Base-by-base conservation (phyloP, 1,140 invertebrate species). In the Campoletis sonorensis region DNA sequence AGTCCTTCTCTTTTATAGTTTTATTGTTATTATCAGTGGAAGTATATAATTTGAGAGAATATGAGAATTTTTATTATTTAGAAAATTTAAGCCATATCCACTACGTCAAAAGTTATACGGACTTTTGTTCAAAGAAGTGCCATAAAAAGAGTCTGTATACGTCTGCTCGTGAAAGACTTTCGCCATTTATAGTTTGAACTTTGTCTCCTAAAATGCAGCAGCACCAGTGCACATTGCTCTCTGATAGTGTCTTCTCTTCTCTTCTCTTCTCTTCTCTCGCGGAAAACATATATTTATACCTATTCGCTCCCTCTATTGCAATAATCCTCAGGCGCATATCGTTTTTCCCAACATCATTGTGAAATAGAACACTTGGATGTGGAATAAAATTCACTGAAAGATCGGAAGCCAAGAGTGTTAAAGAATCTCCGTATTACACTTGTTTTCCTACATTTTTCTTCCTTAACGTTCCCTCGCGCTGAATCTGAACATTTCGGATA, bases 181-280 rank as follows among this genome's bases (percentile, higher is more conserved):
- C 67, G 27, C 67, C 30, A 70, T 70, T 70, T 70, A 33, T 70
- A 70, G 67, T 70, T 70, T 70, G 67, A 70, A 70, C 67, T 70
- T 70, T 70, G 67, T 33, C 67, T 70, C 67, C 67, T 70, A 70
- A 70, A 70, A 70, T 16, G 67, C 67, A 70, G 67, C 27, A 18
- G 30, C 67, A 70, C 16, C 67, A 18, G 27, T 70, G 72, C 51
- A 49, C 40, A 58, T 49, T 13, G 61, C 61, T 4, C 61, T 4
- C 40, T 21, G 40, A 49, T 49, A 15, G 21, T 26, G 16, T 21
- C n/a, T 3, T 10, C 51, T 58, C 16, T 75, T 75, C 26, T 58
- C 40, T 58, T 13, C n/a, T 10, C 51, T 58, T 7, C 51, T 75
- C 26, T 58, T 21, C 30, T 13, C n/a, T 75, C 40, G 2, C 67